Conservation (phyloP, 2,888 invertebrate species). For the Troides oblongomaculatus region DNA sequence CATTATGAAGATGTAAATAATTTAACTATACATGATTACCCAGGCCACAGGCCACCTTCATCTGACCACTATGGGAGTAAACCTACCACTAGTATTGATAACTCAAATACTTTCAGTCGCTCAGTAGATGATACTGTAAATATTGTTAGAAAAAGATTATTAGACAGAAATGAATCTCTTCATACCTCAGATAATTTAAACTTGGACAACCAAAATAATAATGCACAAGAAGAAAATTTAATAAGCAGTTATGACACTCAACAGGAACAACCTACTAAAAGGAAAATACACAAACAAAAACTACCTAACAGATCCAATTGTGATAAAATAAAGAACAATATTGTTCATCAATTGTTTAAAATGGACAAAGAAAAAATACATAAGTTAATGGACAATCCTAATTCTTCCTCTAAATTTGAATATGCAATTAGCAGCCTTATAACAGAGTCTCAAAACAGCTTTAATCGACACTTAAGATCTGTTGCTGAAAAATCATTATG, state of each 20-base stretch:
- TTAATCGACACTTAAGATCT: constrained; percentile 67
- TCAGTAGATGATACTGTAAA: constrained; percentile 73
- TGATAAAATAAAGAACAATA: constrained; percentile 72
- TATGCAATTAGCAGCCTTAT: constrained; percentile 74
- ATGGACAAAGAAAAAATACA: constrained; percentile 75
- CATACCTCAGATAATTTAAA: constrained; percentile 38
- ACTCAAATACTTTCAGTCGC: constrained; percentile 63
- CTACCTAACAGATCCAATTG: constrained; percentile 57
- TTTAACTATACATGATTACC: constrained; percentile 47
- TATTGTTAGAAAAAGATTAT: constrained; percentile 60
- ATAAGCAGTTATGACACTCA: constrained; percentile 36
- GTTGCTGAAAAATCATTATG: constrained; percentile 72
- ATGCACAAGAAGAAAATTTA: constrained; percentile 39
- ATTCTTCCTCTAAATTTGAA: constrained; percentile 75
- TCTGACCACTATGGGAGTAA: constrained; percentile 68
- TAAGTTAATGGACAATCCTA: constrained; percentile 73
- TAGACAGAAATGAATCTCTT: constrained; percentile 60
- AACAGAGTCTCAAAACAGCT: constrained; percentile 73
- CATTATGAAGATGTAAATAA: constrained; percentile 45
- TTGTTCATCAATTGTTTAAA: constrained; percentile 73
- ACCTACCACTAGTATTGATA: constrained; percentile 52
- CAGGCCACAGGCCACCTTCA: constrained; percentile 70
- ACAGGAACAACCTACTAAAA: constrained; percentile 53
- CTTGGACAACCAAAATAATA: constrained; percentile 39
- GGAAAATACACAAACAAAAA: constrained; percentile 48